phyloP scores from a whole-genome alignment of 1,140 invertebrate species.

The Helicoverpa zea region DNA sequence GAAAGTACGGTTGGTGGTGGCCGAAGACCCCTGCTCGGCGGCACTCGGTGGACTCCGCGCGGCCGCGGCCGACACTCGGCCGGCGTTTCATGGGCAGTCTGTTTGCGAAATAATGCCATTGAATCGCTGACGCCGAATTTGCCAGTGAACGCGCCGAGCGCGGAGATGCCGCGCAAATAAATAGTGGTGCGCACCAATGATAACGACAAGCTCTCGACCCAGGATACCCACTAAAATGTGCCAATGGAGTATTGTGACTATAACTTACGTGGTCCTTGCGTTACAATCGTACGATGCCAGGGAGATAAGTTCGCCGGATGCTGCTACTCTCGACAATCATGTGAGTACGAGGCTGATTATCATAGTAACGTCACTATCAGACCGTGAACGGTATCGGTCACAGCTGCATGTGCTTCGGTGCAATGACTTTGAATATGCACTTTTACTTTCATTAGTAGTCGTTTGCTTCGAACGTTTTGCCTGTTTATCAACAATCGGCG shows the following conservation, averaged over 20 bases:
- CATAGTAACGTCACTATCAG: slow-evolving; percentile 13
- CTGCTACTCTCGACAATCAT: slow-evolving; percentile 69
- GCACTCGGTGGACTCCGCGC: slow-evolving; percentile 73
- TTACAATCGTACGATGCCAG: slow-evolving; percentile 60
- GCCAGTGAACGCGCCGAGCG: slow-evolving; percentile 69
- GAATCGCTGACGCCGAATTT: slow-evolving; percentile 69
- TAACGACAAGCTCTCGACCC: slow-evolving; percentile 61
- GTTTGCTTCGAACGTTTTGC: slow-evolving; percentile 22
- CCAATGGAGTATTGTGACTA: slow-evolving; percentile 81
- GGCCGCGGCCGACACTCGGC: slow-evolving; percentile 80
- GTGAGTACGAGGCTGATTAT: slow-evolving; percentile 66
- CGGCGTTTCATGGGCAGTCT: slow-evolving; percentile 63
- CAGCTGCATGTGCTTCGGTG: slow-evolving; percentile 60
- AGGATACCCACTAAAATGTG: slow-evolving; percentile 76
- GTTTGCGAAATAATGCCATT: slow-evolving; percentile 84
- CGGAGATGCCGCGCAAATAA: slow-evolving; percentile 82
- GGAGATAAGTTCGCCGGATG: slow-evolving; percentile 68
- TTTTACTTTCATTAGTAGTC: slow-evolving; percentile 76
- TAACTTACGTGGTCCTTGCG: slow-evolving; percentile 76
- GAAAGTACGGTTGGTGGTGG: slow-evolving; percentile 82
- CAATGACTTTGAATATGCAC: slow-evolving; percentile 74
- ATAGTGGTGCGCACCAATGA: slow-evolving; percentile 67
- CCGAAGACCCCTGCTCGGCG: slow-evolving; percentile 68
- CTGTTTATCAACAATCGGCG: not conserved
- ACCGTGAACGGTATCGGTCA: slow-evolving; percentile 61